Evolutionary conservation across 2,888 invertebrate species (phyloP), one percentile per base, ranked within the genome.

Genomic region (Cyclophora albipunctata): DNA sequence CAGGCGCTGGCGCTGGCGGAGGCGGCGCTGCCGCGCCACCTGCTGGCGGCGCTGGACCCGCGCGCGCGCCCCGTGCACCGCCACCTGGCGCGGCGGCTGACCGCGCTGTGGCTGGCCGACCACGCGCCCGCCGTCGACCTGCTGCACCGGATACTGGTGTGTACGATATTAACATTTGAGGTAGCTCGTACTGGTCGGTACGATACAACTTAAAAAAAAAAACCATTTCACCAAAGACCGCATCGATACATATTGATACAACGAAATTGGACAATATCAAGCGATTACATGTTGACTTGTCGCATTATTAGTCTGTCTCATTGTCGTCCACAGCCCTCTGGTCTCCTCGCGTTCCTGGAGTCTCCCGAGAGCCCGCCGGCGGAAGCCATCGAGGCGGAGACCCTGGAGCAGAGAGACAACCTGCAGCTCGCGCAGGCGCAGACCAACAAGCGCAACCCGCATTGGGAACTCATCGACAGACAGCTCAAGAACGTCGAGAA

Each of bases 81-180:
- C 48, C 98, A 99, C 77, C 88, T 99, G 47, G 98, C 98, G 54
- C 62, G 89, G 0, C 98, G 99, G 84, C 90, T 99, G 48, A 95
- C 99, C 42, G 96, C 96, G 3, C 90, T 99, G 40, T 99, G 99
- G 99, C 92, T 98, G 5, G 97, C 97, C 0, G 98, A 96, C 48
- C 98, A 98, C 84, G 94, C 95, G 35, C 95, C 95, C 7, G 98
- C 98, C 3, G 94, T 95, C 91, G 94, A 94, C 34, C 88, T 99
- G 45, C 90, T 99, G 87, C 97, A 50, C 60, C 89, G 98, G 71
- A 95, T 98, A 61, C 92, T 98, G 93, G 97, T 98, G 84, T 46
- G 48, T 41, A 40, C 40, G 0, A 40, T 40, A 40, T 3, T 45
- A 45, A 33, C n/a, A 45, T 7, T 34, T 5, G 5, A 7, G 5